Base-by-base conservation (phyloP, 2,797 vertebrate species). In the Acipenser transmontanus region DNA sequence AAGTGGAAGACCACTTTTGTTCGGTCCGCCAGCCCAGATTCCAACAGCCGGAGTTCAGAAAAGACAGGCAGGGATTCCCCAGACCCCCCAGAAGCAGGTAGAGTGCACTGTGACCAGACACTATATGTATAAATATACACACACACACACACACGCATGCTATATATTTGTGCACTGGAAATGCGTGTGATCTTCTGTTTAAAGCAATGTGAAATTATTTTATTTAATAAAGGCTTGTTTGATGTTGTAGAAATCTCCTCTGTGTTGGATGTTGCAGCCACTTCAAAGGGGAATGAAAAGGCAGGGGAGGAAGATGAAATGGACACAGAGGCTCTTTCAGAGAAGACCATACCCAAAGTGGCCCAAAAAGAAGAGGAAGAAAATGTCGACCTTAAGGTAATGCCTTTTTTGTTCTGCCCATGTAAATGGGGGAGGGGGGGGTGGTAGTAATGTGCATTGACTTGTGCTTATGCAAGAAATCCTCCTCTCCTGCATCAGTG, bases 1-100 rank as follows among this genome's bases (percentile, higher is more conserved):
- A 92, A 94, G 49, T 99, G 97, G 97, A 99, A 98, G 78, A 91
- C 94, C 0, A 88, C 89, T 47, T 97, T 98, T 65, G 84, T 91
- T 0, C 85, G 78, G 56, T 88, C 90, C 0, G 68, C 91, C 69
- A 99, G 97, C 77, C 96, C 97, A 0, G 95, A 97, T 63, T 93
- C 94, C 0, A 90, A 89, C 50, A 95, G 94, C 63, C 84, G 84
- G 61, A 80, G 92, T 71, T 94, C 93, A 65, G 93, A 92, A 70
- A 93, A 91, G 80, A 84, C 78, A 0, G 91, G 85, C 47, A 77
- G 69, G 68, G 89, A 90, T 57, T 75, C 83, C 60, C 91, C 85
- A 1, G 96, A 98, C 34, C 76, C 60, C 49, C 20, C 77, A n/a
- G 87, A 91, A 7, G 73, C 70, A 0, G 71, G 88, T 90, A 69